phyloP scores from a whole-genome alignment of 2,888 invertebrate genomes.

The Cosmia trapezina region DNA sequence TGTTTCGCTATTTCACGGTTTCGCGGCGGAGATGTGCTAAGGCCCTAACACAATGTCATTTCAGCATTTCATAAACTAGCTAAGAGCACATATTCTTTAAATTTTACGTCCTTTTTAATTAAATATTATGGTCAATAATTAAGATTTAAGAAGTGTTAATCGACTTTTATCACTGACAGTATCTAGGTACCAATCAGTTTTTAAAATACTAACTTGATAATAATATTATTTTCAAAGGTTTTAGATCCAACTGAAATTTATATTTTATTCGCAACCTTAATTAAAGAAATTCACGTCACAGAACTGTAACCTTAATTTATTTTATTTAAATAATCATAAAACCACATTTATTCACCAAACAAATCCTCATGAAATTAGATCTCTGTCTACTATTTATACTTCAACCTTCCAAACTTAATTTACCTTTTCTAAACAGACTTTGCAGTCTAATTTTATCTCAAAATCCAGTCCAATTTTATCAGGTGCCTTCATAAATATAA shows the following conservation, averaged over 20 bases:
- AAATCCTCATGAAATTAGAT: no score
- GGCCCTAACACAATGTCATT: no score
- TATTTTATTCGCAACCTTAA: background rate
- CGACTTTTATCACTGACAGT: background rate
- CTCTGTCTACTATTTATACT: slow-evolving; percentile 9
- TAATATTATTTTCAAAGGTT: no score
- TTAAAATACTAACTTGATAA: no score
- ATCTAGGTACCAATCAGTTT: no score
- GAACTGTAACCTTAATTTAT: background rate
- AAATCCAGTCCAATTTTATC: slow-evolving; percentile 34
- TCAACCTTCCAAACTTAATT: slow-evolving; percentile 12
- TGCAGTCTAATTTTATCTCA: slow-evolving; percentile 29
- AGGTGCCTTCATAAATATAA: slow-evolving; percentile 48
- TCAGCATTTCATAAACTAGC: no score
- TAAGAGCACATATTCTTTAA: no score
- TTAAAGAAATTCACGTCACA: no score
- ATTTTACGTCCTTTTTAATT: no score
- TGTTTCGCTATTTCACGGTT: no score
- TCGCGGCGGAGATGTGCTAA: no score
- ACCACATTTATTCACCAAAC: slow-evolving; percentile 12
- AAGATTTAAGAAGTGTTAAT: background rate
- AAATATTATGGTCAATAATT: no score
- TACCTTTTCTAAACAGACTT: slow-evolving; percentile 20
- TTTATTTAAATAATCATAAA: background rate
- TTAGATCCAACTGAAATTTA: background rate